Evolutionary conservation across 2,888 invertebrate species (phyloP).

Genomic region (Dicranocentrus wangi): DNA sequence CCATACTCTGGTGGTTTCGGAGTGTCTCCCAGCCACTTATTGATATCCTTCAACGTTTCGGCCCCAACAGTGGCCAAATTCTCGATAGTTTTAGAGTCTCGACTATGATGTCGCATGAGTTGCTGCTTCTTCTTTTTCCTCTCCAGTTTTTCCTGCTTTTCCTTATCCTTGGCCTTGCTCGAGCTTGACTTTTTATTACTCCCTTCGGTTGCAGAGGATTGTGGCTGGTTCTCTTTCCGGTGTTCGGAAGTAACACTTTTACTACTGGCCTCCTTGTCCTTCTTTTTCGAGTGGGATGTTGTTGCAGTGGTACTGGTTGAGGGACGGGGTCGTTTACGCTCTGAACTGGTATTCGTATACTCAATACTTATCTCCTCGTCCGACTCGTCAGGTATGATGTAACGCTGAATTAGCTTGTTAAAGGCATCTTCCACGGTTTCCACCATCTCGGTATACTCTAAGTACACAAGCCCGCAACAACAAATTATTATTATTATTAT

Average conservation of each 20-base stretch:
- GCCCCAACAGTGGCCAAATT: slow-evolving; percentile 84
- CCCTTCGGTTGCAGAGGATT: neutral
- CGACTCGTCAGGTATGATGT: slow-evolving; percentile 82
- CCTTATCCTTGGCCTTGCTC: slow-evolving; percentile 37
- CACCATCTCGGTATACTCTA: slow-evolving; percentile 92
- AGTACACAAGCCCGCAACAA: slow-evolving; percentile 72
- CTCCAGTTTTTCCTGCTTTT: slow-evolving; percentile 73
- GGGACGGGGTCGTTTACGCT: slow-evolving; percentile 57
- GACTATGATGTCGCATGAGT: slow-evolving; percentile 76
- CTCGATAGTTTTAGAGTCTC: slow-evolving; percentile 80
- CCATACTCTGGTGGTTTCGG: slow-evolving; percentile 75
- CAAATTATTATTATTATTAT: too few species aligned
- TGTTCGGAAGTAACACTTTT: slow-evolving; percentile 32
- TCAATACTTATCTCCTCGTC: slow-evolving; percentile 78
- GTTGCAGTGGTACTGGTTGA: neutral
- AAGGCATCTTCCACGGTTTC: slow-evolving; percentile 88
- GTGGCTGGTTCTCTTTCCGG: slow-evolving; percentile 70
- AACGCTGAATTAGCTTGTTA: slow-evolving; percentile 86
- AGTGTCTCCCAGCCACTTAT: slow-evolving; percentile 90
- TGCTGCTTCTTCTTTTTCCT: slow-evolving; percentile 73
- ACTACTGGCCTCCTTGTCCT: slow-evolving; percentile 75
- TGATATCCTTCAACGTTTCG: slow-evolving; percentile 85
- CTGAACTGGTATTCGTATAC: slow-evolving; percentile 67
- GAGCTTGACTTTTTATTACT: slow-evolving; percentile 11
- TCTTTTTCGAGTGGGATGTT: slow-evolving; percentile 75